phyloP scores from a whole-genome alignment of 2,888 invertebrate genomes.

The Drosophila parthenogenetica region DNA sequence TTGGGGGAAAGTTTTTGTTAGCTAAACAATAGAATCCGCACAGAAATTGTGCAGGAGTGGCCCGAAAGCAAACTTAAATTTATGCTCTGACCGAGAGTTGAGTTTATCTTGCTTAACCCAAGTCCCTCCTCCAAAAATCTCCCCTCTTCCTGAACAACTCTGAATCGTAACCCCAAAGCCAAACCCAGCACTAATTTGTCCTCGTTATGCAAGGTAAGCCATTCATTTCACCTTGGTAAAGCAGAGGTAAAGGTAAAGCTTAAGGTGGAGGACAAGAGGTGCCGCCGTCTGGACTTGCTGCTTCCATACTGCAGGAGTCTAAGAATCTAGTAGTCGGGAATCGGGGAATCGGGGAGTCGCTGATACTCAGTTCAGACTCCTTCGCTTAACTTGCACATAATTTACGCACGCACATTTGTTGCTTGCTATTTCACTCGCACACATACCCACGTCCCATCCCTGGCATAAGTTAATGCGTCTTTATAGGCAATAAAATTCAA shows the following conservation, averaged over 20 bases:
- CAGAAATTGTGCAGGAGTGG: constrained; percentile 42
- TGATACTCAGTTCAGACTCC: constrained; percentile 1
- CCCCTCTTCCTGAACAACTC: not conserved
- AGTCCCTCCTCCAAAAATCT: not conserved
- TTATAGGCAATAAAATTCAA: constrained; percentile 82
- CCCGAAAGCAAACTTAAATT: constrained; percentile 52
- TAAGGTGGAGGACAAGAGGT: not conserved
- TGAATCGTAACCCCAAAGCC: constrained; percentile 9
- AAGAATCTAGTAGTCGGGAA: not conserved
- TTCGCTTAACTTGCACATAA: constrained; percentile 57
- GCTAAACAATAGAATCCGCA: constrained; percentile 49
- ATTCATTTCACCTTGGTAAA: constrained; percentile 45
- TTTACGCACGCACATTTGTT: constrained; percentile 74
- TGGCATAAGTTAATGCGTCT: constrained; percentile 78
- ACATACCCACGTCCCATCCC: not conserved
- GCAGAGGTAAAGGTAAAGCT: constrained; percentile 1
- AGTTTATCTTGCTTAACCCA: constrained; percentile 53
- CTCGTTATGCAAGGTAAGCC: constrained; percentile 64
- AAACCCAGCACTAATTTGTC: constrained; percentile 60
- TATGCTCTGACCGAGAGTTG: constrained; percentile 47
- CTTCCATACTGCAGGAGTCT: constrained; percentile 11
- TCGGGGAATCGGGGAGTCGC: not conserved
- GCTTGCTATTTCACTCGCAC: constrained; percentile 58
- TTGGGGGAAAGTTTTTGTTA: constrained; percentile 54
- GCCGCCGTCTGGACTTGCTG: constrained; percentile 35